phyloP scores from a whole-genome alignment of 37 sponge, comb jelly and placozoan genomes.

The Oopsacas minuta region DNA sequence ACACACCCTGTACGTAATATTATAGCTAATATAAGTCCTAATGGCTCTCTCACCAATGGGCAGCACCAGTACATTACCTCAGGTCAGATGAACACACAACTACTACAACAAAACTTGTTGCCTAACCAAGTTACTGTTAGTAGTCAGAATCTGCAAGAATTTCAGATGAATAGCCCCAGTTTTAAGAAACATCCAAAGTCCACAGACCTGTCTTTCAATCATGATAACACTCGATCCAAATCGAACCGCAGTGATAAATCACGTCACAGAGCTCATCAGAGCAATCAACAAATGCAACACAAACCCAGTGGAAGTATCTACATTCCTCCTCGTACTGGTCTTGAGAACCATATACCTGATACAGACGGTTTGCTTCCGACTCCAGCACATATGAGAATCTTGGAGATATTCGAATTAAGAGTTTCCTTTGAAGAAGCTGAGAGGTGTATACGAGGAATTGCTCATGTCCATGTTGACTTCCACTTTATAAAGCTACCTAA shows the following conservation, averaged over 20 bases:
- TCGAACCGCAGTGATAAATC: not conserved
- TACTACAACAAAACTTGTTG: not conserved
- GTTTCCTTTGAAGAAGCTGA: slow-evolving; percentile 2
- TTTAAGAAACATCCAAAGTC: slow-evolving; percentile 5
- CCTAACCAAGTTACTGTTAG: not conserved
- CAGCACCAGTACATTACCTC: not conserved
- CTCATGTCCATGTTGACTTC: not conserved
- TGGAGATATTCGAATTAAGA: not conserved
- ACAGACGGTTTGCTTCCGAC: not conserved
- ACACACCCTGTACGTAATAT: not conserved
- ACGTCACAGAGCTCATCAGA: not conserved
- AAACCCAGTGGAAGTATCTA: not conserved
- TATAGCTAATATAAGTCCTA: not conserved
- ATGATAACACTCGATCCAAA: slow-evolving; percentile 3
- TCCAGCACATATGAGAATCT: not conserved
- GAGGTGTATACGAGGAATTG: not conserved
- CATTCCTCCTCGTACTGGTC: not conserved
- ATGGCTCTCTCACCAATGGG: not conserved
- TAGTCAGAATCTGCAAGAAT: not conserved
- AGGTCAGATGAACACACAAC: not conserved
- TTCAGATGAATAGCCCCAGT: not conserved
- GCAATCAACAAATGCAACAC: not conserved
- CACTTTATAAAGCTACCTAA: not conserved
- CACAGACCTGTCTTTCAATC: not conserved
- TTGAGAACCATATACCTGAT: not conserved